A percentile compares a stretch with the other conserved stretches of the same genome.
Evolutionary conservation across 2,797 vertebrate genomes (phyloP).

Genomic region (Bryconaethiops microstoma): DNA sequence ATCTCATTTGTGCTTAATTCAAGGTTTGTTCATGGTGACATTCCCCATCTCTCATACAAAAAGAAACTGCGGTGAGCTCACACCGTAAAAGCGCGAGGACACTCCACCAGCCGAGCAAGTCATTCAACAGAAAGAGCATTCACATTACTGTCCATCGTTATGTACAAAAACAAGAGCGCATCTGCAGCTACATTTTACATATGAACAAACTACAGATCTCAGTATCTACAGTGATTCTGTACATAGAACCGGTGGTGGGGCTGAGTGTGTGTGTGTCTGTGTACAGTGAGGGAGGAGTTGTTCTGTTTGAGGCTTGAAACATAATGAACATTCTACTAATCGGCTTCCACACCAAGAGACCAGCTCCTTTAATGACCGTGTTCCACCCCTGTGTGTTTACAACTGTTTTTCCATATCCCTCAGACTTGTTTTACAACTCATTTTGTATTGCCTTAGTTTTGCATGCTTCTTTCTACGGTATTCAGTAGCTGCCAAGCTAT

Average conservation of each 20-base stretch:
- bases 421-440: background rate
- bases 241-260: conserved; percentile 58
- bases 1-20: conserved; percentile 86
- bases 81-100: conserved; percentile 74
- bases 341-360: conserved; percentile 44
- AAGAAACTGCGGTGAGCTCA: conserved; percentile 71
- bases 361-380: conserved; percentile 44
- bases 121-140: conserved; percentile 79
- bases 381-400: conserved; percentile 4
- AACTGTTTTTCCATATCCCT: conserved; percentile 27
- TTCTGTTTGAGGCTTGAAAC: conserved; percentile 44
- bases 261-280: conserved; percentile 5
- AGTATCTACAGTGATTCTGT: conserved; percentile 76
- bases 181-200: conserved; percentile 93
- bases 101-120: conserved; percentile 71
- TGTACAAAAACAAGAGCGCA: conserved; percentile 88
- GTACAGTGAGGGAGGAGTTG: conserved; percentile 25
- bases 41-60: conserved; percentile 76
- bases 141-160: conserved; percentile 91
- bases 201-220: conserved; percentile 86
- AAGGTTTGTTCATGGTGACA: conserved; percentile 74
- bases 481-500: background rate
- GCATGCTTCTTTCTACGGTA: background rate
- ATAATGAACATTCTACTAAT: conserved; percentile 32
- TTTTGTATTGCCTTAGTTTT: conserved; percentile 11